Conservation (phyloP, 2,113 vertebrate genomes). For the Hipposideros armiger region DNA sequence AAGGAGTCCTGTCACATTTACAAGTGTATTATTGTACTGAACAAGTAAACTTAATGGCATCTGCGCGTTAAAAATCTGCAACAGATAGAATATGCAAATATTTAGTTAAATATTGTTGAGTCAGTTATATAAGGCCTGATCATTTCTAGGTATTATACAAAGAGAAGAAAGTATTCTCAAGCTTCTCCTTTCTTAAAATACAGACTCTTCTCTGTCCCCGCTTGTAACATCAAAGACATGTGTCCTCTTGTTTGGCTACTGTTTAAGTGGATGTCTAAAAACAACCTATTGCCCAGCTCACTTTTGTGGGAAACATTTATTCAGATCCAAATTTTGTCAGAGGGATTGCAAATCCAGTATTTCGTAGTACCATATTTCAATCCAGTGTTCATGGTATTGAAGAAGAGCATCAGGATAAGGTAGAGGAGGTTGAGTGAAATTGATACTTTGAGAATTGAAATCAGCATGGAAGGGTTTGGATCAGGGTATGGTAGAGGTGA, state of each 20-base stretch:
- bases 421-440: background rate
- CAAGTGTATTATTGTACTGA: background rate
- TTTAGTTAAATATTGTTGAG: background rate
- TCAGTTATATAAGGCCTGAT: background rate
- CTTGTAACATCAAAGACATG: background rate
- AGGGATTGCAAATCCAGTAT: background rate
- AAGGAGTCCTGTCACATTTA: background rate
- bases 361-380: background rate
- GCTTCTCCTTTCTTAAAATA: background rate
- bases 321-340: background rate
- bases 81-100: background rate
- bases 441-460: background rate
- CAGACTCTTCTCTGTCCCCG: background rate
- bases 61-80: background rate
- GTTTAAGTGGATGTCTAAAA: background rate
- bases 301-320: conserved; percentile 21
- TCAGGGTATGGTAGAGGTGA: background rate
- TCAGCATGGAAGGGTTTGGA: background rate
- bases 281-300: background rate
- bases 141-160: background rate
- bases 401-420: background rate
- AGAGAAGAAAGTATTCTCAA: background rate
- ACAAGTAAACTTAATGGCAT: background rate
- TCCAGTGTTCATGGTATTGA: background rate
- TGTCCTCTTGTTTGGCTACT: background rate